These are phyloP conservation scores for Sebastes elongatus DNA, from an alignment of 2,797 vertebrate genomes.

Conservation along the genomic window DNA sequence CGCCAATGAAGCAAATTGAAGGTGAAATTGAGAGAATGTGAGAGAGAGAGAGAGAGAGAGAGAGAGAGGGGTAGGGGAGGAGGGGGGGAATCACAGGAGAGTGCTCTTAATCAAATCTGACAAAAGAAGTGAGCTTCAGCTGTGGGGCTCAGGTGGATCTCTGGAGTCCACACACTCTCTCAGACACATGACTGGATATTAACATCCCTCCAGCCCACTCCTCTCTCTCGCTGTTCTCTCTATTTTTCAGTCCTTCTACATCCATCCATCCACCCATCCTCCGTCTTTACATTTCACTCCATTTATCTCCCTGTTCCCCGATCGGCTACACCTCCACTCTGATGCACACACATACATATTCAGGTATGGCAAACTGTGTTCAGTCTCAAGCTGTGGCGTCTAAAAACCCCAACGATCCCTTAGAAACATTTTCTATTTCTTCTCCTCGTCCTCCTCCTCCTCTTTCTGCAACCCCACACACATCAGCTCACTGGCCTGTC, in stretches of 20 bases:
- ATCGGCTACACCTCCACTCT: no score
- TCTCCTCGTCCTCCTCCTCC: neutral
- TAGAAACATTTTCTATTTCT: no score
- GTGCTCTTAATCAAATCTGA: constrained; percentile 48
- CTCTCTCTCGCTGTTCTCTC: neutral
- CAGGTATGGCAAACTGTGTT: neutral
- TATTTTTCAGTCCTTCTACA: neutral
- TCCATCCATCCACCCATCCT: neutral
- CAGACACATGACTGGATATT: neutral
- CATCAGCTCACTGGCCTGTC: neutral
- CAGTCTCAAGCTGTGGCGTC: no score
- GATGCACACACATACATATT: neutral
- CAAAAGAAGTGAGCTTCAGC: constrained; percentile 42
- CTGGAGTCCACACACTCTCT: constrained; percentile 6
- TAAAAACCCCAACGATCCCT: no score
- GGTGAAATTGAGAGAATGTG: no score
- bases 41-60: no score
- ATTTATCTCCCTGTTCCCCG: neutral
- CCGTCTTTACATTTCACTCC: neutral
- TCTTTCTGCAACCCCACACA: neutral
- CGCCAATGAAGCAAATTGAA: no score
- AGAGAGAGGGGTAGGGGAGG: no score
- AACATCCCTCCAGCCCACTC: neutral
- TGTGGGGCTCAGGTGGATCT: constrained; percentile 55
- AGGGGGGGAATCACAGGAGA: neutral